Evolutionary conservation across 2,113 vertebrate genomes (phyloP), one percentile per base, ranked within the genome.

Genomic region (Gadus chalcogrammus): DNA sequence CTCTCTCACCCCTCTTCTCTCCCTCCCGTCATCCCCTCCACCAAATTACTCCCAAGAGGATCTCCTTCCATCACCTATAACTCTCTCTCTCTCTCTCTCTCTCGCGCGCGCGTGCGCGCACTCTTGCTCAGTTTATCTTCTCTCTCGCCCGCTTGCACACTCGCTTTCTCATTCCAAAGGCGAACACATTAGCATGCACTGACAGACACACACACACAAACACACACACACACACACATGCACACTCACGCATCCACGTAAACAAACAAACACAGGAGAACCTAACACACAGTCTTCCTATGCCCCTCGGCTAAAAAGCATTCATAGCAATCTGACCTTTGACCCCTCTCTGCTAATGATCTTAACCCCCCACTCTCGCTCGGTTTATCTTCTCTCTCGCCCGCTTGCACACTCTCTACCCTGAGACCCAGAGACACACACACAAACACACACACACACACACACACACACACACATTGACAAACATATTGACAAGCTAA

Each of bases 281-380:
- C 42, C 42, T 48, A 9, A 62, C 24, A 28, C 61, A 52, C 60
- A 61, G 72, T 67, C 80, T 86, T 69, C 70, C 78, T 63, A 60
- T 76, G 76, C 70, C 72, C 77, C 81, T 83, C n/a, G 4, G 68
- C 83, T 85, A 86, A 90, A 89, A 78, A 3, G 79, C 64, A 80
- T 89, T 90, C 89, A 79, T 85, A 90, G 87, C 64, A 84, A 90
- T 88, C 78, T 88, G 88, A 90, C 89, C 88, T 83, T 68, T 62
- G 11, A 85, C 83, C 82, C 82, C 70, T 77, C 56, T 77, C 35
- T 63, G 82, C 81, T 88, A 88, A 89, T 88, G 85, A 86, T 84
- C 84, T 69, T 76, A 58, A 65, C 74, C 79, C 56, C 75, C 74
- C 72, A 82, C 76, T 68, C 55, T 31, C 20, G 20, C 20, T 20